These are phyloP conservation scores for Prorops nasuta DNA, from an alignment of 1,140 invertebrate genomes.

Conservation along the genomic window DNA sequence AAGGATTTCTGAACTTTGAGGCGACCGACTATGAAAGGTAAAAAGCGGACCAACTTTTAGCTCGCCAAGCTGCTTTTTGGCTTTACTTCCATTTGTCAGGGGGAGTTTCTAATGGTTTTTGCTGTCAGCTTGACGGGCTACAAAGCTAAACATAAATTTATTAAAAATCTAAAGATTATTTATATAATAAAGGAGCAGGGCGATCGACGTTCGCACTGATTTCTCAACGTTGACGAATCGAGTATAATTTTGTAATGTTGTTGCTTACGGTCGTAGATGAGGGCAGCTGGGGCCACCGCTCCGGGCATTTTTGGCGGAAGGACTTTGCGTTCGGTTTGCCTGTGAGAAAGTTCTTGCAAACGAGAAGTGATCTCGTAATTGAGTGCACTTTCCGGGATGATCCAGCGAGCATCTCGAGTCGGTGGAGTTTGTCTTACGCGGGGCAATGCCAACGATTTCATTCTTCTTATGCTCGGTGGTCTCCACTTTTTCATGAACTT, in stretches of 20 bases:
- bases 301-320: constrained; percentile 19
- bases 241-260: too few relatives aligned
- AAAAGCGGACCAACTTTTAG: too few relatives aligned
- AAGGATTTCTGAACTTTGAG: too few relatives aligned
- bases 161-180: too few relatives aligned
- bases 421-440: constrained; percentile 3
- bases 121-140: too few relatives aligned
- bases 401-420: constrained; percentile 24
- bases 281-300: constrained; percentile 24
- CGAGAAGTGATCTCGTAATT: constrained; percentile 28
- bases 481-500: constrained; percentile 21
- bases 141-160: background rate
- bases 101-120: too few relatives aligned
- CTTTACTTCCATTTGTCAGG: too few relatives aligned
- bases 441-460: constrained; percentile 28
- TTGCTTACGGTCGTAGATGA: constrained; percentile 22
- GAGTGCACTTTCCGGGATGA: constrained; percentile 26
- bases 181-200: too few relatives aligned
- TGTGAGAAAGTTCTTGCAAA: constrained; percentile 16
- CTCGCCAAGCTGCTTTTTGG: too few relatives aligned
- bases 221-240: too few relatives aligned
- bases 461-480: constrained; percentile 12
- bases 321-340: background rate
- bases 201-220: too few relatives aligned
- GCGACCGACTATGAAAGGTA: too few relatives aligned